Conservation (phyloP, 2,888 invertebrate species). For the Leptogaster cylindrica region DNA sequence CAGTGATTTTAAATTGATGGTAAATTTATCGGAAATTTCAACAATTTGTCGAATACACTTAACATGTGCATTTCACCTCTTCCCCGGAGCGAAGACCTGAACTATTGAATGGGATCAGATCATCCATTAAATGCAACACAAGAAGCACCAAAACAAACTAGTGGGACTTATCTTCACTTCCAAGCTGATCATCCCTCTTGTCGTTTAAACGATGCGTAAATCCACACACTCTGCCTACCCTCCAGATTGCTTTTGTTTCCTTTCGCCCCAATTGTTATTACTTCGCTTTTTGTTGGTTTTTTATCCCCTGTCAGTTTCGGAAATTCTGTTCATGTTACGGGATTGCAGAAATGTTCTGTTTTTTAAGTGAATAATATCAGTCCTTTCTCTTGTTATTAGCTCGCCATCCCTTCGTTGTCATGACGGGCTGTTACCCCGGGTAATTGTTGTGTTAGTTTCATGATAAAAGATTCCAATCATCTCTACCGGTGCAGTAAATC, state of each 20-base stretch:
- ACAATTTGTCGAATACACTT: too few relatives aligned
- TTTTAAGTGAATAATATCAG: slow-evolving; percentile 27
- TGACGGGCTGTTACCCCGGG: slow-evolving; percentile 10
- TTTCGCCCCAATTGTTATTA: slow-evolving; percentile 22
- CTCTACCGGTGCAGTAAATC: slow-evolving; percentile 1
- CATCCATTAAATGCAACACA: too few relatives aligned
- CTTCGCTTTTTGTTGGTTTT: slow-evolving; percentile 28
- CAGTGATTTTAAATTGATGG: too few relatives aligned
- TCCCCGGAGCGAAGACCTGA: too few relatives aligned
- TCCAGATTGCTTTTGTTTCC: slow-evolving; percentile 17
- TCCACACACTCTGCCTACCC: slow-evolving; percentile 17
- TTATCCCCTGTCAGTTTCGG: background rate
- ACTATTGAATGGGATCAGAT: too few relatives aligned
- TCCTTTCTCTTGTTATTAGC: slow-evolving; percentile 10
- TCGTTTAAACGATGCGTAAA: slow-evolving; percentile 43
- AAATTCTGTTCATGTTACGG: background rate
- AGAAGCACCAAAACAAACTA: too few relatives aligned
- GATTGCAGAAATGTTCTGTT: slow-evolving; percentile 7
- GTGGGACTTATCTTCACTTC: too few relatives aligned
- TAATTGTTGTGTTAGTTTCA: slow-evolving; percentile 43
- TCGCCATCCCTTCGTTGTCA: slow-evolving; percentile 15
- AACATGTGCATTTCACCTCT: too few relatives aligned
- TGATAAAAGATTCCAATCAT: slow-evolving; percentile 32
- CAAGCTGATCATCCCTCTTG: slow-evolving; percentile 35
- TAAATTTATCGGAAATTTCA: too few relatives aligned